Conservation (phyloP, 2,113 vertebrate genomes). For the Anarhynchus alexandrinus region DNA sequence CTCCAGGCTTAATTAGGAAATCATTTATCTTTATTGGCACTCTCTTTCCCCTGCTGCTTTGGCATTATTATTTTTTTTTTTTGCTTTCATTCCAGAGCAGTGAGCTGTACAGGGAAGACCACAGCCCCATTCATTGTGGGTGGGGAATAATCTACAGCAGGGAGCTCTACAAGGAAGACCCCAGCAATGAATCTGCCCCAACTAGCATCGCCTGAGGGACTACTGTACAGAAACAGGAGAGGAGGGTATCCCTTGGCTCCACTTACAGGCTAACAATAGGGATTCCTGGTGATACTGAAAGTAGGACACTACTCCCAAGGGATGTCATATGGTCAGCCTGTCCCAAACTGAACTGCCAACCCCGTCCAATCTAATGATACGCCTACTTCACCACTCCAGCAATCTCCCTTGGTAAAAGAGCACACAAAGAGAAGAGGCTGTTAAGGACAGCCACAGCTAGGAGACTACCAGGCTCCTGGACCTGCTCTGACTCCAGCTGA, state of each 20-base stretch:
- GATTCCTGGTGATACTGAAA: slow-evolving; percentile 66
- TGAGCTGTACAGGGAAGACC: slow-evolving; percentile 64
- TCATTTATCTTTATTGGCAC: slow-evolving; percentile 68
- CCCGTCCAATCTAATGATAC: neutral
- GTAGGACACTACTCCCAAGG: slow-evolving; percentile 52
- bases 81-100: slow-evolving; percentile 55
- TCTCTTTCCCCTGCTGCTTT: slow-evolving; percentile 62
- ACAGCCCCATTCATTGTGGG: slow-evolving; percentile 68
- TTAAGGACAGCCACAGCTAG: neutral
- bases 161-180: slow-evolving; percentile 55
- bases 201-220: neutral
- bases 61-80: slow-evolving; percentile 36
- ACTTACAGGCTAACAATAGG: slow-evolving; percentile 57
- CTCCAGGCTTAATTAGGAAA: slow-evolving; percentile 69
- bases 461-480: neutral
- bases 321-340: slow-evolving; percentile 55
- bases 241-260: slow-evolving; percentile 46
- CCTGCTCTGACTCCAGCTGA: neutral
- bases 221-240: slow-evolving; percentile 28
- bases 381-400: slow-evolving; percentile 7
- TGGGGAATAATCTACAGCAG: slow-evolving; percentile 56
- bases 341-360: slow-evolving; percentile 52
- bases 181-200: slow-evolving; percentile 45
- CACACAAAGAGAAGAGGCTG: neutral
- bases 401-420: neutral